Conservation (phyloP, 2,888 invertebrate species). For the Scrobipalpa atriplicella region DNA sequence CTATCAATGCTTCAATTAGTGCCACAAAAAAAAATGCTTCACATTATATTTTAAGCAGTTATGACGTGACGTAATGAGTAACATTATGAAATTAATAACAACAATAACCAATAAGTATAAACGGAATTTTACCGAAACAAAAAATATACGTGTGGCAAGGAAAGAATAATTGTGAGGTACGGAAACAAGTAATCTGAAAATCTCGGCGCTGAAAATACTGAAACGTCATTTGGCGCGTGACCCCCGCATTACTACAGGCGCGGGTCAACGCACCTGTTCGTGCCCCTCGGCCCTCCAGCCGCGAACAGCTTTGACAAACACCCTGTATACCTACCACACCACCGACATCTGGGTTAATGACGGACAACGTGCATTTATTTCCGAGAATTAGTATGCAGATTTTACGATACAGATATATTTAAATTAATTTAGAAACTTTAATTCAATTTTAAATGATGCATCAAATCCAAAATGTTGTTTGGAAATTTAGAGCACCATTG, state of each 20-base stretch:
- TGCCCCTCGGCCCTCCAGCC: conserved; percentile 9
- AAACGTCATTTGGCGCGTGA: conserved; percentile 43
- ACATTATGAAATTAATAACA: no score
- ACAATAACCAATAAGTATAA: no score
- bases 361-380: conserved; percentile 25
- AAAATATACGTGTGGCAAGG: background rate
- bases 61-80: no score
- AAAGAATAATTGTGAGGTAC: background rate
- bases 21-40: no score
- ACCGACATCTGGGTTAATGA: conserved; percentile 28
- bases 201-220: conserved; percentile 35
- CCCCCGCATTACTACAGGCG: conserved; percentile 48
- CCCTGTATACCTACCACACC: conserved; percentile 9
- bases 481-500: background rate
- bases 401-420: conserved; percentile 17
- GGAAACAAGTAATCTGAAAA: conserved; percentile 1
- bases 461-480: background rate
- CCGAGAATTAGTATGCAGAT: conserved; percentile 30
- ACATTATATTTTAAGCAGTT: no score
- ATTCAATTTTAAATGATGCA: background rate
- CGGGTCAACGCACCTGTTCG: conserved; percentile 57
- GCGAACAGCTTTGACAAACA: background rate
- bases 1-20: no score
- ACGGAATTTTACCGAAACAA: background rate
- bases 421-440: background rate